Percentiles rank a stretch among this genome's conserved stretches.
Evolutionary conservation across 1,140 invertebrate species (phyloP).

Genomic region (Amphibalanus amphitrite): DNA sequence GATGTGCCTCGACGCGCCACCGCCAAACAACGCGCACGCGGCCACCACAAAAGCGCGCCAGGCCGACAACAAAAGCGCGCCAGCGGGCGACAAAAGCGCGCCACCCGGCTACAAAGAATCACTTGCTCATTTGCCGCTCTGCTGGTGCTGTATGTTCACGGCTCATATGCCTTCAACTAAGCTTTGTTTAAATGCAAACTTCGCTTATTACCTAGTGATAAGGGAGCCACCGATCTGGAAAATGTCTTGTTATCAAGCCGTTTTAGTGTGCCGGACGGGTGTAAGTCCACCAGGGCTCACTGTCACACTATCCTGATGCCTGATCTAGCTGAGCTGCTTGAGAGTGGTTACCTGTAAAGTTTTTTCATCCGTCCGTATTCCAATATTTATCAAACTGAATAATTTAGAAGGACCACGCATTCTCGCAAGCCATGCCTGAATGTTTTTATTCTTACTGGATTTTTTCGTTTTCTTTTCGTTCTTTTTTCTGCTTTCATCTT

Average conservation of each 20-base stretch:
- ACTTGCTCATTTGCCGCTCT: neutral
- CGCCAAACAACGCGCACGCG: neutral
- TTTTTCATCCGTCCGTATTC: too few relatives aligned
- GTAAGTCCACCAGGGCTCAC: too few relatives aligned
- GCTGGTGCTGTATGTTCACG: neutral
- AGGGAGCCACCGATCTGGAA: neutral
- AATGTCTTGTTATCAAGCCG: neutral
- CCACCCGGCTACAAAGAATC: neutral
- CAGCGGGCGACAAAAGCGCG: neutral
- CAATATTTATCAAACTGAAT: too few relatives aligned
- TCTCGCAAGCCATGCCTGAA: too few relatives aligned
- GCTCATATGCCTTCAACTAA: neutral
- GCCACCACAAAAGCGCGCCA: neutral
- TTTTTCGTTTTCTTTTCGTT: too few relatives aligned
- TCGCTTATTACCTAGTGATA: neutral
- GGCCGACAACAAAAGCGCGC: neutral
- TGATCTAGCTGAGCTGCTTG: too few relatives aligned
- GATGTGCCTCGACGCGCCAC: neutral
- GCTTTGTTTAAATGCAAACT: neutral
- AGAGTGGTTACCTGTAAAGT: too few relatives aligned
- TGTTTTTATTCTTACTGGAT: too few relatives aligned
- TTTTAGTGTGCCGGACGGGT: too few relatives aligned
- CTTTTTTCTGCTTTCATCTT: too few relatives aligned
- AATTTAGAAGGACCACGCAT: too few relatives aligned
- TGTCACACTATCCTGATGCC: too few relatives aligned